These are phyloP conservation scores for Cyphomyrmex costatus DNA, from an alignment of 1,140 invertebrate species.

Conservation along the genomic window DNA sequence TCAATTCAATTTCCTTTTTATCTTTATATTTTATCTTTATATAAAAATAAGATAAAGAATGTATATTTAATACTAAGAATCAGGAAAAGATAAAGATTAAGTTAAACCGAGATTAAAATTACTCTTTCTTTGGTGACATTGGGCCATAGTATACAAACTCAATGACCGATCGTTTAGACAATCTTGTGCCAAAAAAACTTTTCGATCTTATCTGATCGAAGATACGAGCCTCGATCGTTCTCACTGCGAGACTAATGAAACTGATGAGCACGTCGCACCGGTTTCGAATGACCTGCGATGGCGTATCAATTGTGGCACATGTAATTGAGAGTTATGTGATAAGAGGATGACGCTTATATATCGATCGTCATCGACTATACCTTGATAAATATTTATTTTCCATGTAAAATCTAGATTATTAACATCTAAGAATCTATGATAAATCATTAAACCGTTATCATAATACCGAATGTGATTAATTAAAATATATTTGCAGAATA, in stretches of 20 bases:
- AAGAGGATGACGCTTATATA: slow-evolving; percentile 19
- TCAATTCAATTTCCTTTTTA: too few relatives aligned
- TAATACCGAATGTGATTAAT: not conserved
- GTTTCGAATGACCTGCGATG: slow-evolving; percentile 17
- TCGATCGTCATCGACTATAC: not conserved
- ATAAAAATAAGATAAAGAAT: too few relatives aligned
- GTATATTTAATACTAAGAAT: too few relatives aligned
- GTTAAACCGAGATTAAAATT: too few relatives aligned
- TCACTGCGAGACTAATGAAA: not conserved
- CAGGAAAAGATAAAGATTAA: too few relatives aligned
- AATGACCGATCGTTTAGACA: not conserved
- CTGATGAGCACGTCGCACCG: not conserved
- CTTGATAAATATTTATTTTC: slow-evolving; percentile 10
- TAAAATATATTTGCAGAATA: not conserved
- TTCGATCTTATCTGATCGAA: not conserved
- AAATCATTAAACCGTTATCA: not conserved
- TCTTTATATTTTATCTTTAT: too few relatives aligned
- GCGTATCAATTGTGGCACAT: slow-evolving; percentile 16
- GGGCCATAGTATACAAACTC: too few relatives aligned
- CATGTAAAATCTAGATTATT: not conserved
- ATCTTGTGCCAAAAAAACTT: not conserved
- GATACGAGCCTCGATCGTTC: not conserved
- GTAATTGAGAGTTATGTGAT: slow-evolving; percentile 42
- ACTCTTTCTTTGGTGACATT: too few relatives aligned
- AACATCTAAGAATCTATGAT: not conserved